Conservation (phyloP, 2,888 invertebrate genomes). For the Deilephila elpenor region DNA sequence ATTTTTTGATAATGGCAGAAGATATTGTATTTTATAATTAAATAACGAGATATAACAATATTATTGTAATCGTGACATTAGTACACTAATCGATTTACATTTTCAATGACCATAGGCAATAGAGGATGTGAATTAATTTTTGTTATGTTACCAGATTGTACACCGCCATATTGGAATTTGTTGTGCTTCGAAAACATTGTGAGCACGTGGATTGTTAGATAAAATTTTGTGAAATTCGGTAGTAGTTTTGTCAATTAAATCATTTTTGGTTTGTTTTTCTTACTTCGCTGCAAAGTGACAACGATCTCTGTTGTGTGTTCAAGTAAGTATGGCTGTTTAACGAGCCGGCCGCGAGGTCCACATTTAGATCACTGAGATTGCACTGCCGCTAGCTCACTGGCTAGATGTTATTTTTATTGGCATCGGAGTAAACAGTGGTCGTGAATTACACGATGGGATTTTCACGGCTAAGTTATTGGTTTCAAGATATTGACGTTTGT, state of each 20-base stretch:
- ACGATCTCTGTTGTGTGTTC: conserved; percentile 59
- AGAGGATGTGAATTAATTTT: conserved; percentile 32
- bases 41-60: too few relatives aligned
- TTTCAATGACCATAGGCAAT: conserved; percentile 30
- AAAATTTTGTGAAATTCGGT: conserved; percentile 75
- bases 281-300: conserved; percentile 57
- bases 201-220: conserved; percentile 87
- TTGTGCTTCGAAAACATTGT: conserved; percentile 87
- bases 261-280: conserved; percentile 58
- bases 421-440: conserved; percentile 20
- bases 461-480: conserved; percentile 35
- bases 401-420: conserved; percentile 37
- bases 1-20: too few relatives aligned
- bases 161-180: conserved; percentile 87
- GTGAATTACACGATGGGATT: conserved; percentile 12
- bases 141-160: conserved; percentile 60
- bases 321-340: conserved; percentile 68
- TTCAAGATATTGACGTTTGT: conserved; percentile 59
- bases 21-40: too few relatives aligned
- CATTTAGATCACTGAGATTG: conserved; percentile 63
- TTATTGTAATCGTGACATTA: not conserved
- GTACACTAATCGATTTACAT: not conserved
- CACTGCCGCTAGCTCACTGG: conserved; percentile 36
- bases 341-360: conserved; percentile 68
- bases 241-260: conserved; percentile 65